Evolutionary conservation across 2,113 vertebrate species (phyloP).

Genomic region (Lathamus discolor): DNA sequence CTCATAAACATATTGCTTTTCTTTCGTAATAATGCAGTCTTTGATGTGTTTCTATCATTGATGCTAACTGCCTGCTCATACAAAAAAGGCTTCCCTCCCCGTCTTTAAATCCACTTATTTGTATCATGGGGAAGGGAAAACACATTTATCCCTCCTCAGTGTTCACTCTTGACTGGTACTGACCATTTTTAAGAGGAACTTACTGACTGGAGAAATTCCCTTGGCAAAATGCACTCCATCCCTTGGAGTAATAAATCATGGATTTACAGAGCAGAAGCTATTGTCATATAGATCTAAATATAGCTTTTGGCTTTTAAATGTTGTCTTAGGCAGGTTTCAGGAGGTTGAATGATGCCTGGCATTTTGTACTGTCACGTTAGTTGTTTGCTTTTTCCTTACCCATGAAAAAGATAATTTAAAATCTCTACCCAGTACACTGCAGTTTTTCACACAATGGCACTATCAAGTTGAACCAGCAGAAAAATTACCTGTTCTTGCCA

Average conservation of each 20-base stretch:
- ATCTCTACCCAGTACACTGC: neutral
- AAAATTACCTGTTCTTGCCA: neutral
- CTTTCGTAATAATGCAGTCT: neutral
- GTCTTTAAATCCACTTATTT: neutral
- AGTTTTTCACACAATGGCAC: neutral
- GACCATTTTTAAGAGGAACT: neutral
- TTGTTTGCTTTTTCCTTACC: neutral
- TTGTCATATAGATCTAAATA: neutral
- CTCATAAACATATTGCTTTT: neutral
- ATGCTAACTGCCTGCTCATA: neutral
- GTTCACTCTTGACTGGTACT: neutral
- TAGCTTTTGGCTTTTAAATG: neutral
- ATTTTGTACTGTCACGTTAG: neutral
- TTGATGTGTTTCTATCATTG: neutral
- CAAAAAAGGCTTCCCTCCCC: neutral
- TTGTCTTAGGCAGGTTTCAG: neutral
- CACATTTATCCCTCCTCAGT: accelerated
- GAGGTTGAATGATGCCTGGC: neutral
- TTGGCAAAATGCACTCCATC: neutral
- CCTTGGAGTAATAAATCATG: neutral
- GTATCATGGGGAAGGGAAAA: neutral
- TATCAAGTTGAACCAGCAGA: neutral
- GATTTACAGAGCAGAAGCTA: neutral
- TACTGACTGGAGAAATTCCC: neutral
- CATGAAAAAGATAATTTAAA: neutral